Conservation (phyloP, 2,113 vertebrate genomes). For the Anguilla rostrata region DNA sequence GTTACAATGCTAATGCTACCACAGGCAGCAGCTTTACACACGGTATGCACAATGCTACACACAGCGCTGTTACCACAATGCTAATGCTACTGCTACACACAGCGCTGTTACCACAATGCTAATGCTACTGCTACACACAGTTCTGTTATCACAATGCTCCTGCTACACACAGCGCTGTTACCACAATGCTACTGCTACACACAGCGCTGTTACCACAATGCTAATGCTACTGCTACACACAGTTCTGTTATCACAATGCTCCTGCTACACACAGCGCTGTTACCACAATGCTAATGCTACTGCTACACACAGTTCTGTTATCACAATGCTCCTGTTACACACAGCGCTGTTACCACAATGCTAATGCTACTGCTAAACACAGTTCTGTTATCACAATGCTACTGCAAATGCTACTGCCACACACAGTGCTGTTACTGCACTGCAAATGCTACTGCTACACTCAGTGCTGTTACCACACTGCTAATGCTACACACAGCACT, state of each 20-base stretch:
- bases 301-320: not conserved
- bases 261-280: too few relatives aligned
- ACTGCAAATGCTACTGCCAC: too few relatives aligned
- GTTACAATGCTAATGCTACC: too few relatives aligned
- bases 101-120: not conserved
- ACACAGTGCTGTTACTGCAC: too few relatives aligned
- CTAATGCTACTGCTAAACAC: too few relatives aligned
- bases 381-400: not conserved
- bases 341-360: not conserved
- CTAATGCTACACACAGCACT: not conserved
- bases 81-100: too few relatives aligned
- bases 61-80: not conserved
- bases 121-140: not conserved
- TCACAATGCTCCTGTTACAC: too few relatives aligned
- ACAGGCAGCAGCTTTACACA: too few relatives aligned
- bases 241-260: not conserved
- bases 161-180: not conserved
- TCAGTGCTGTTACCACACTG: not conserved
- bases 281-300: not conserved
- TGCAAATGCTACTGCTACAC: too few relatives aligned
- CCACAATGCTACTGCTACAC: not conserved
- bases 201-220: not conserved
- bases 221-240: not conserved
- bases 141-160: not conserved
- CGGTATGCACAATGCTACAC: too few relatives aligned